These are phyloP conservation scores for Rissa tridactyla DNA, from an alignment of 2,113 vertebrate genomes.

Conservation along the genomic window DNA sequence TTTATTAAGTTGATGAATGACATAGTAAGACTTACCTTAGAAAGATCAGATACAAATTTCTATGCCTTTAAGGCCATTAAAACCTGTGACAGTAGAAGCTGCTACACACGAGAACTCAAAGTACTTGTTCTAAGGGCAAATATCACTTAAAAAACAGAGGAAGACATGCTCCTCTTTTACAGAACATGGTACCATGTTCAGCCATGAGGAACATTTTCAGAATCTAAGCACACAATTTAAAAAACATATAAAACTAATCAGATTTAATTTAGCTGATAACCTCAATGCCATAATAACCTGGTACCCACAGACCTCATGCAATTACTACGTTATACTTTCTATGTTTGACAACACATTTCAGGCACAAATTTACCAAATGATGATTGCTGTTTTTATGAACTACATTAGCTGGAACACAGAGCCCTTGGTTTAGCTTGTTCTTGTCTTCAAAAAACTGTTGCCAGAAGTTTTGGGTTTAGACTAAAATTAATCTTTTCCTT, in stretches of 20 bases:
- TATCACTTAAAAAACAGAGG: neutral
- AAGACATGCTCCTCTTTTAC: neutral
- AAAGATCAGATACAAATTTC: neutral
- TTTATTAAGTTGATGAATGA: neutral
- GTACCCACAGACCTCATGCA: neutral
- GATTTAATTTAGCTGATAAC: neutral
- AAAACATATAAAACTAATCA: neutral
- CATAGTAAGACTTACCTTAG: neutral
- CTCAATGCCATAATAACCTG: neutral
- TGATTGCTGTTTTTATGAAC: conserved; percentile 27
- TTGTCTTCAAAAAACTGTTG: neutral
- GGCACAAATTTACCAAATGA: conserved; percentile 31
- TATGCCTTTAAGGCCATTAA: neutral
- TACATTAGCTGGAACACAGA: neutral
- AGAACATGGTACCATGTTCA: neutral
- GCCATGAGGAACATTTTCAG: neutral
- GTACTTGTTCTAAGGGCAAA: neutral
- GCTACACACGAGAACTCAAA: neutral
- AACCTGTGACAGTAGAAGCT: neutral
- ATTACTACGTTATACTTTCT: neutral
- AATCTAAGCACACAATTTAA: neutral
- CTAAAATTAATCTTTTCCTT: neutral
- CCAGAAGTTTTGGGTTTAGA: neutral
- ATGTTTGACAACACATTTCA: neutral
- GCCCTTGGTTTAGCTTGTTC: neutral